Conservation (phyloP, 2,888 invertebrate genomes). For the Megalurothrips usitatus region DNA sequence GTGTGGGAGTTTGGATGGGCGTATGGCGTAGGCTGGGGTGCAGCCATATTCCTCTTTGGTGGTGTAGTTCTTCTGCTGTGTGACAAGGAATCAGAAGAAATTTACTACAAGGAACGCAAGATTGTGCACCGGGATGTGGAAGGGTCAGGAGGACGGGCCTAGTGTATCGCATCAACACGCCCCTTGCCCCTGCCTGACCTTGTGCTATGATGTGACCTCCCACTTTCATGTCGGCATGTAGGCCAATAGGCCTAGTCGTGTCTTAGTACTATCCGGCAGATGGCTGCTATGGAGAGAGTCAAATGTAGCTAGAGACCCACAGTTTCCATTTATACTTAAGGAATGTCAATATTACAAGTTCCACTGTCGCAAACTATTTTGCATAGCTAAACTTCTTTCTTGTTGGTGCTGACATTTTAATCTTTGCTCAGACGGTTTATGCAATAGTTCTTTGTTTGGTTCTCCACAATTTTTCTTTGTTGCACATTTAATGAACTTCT, state of each 20-base stretch:
- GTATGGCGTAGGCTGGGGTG: conserved; percentile 97
- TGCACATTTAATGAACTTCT: no score
- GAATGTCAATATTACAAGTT: not conserved
- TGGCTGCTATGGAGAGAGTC: not conserved
- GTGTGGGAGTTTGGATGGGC: conserved; percentile 99
- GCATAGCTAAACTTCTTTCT: no score
- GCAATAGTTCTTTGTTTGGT: no score
- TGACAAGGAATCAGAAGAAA: conserved; percentile 97
- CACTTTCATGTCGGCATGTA: conserved; percentile 3
- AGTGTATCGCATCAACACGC: conserved; percentile 53
- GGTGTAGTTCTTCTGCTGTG: conserved; percentile 89
- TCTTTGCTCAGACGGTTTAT: no score
- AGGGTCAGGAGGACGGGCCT: conserved; percentile 47
- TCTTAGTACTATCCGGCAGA: conserved; percentile 24
- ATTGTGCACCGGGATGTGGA: conserved; percentile 60
- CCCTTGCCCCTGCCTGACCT: conserved; percentile 60
- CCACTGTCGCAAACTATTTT: not conserved
- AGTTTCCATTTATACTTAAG: not conserved
- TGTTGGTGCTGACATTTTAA: no score
- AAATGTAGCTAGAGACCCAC: not conserved
- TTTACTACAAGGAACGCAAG: conserved; percentile 96
- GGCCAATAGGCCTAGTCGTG: conserved; percentile 13
- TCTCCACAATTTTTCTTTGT: no score
- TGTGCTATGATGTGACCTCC: conserved; percentile 52
- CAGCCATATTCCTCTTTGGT: conserved; percentile 91